These are phyloP conservation scores for Luffia ferchaultella DNA, from an alignment of 2,888 invertebrate genomes.

Conservation along the genomic window DNA sequence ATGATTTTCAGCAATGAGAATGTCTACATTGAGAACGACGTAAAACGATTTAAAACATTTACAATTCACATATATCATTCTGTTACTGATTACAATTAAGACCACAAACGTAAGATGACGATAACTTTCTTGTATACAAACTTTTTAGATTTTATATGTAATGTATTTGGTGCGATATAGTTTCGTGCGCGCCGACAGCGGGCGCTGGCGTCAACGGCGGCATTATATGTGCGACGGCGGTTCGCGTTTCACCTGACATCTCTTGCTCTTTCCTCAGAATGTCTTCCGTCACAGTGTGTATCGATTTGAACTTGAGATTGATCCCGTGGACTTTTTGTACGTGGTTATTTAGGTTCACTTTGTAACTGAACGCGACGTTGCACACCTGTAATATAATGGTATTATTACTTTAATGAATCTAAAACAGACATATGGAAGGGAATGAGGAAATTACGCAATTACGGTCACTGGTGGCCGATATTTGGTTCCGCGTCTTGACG, in stretches of 20 bases:
- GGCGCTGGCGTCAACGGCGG: conserved; percentile 40
- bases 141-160: neutral
- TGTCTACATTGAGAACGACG: no score
- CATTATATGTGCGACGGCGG: conserved; percentile 42
- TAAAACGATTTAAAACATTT: no score
- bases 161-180: conserved; percentile 28
- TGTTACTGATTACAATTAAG: no score
- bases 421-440: no score
- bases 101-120: no score
- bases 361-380: conserved; percentile 59
- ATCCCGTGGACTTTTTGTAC: conserved; percentile 55
- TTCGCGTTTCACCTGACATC: conserved; percentile 31
- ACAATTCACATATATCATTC: no score
- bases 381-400: conserved; percentile 38
- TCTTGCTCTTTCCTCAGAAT: conserved; percentile 44
- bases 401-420: no score
- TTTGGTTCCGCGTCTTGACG: no score
- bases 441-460: no score
- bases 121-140: no score
- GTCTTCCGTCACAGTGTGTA: conserved; percentile 55
- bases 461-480: no score
- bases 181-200: conserved; percentile 41
- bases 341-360: conserved; percentile 60
- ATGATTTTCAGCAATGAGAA: no score
- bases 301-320: conserved; percentile 58